A percentile compares a stretch with the other conserved stretches of the same genome.
phyloP scores from a whole-genome alignment of 2,797 vertebrate genomes.

The Gallinago stenura region DNA sequence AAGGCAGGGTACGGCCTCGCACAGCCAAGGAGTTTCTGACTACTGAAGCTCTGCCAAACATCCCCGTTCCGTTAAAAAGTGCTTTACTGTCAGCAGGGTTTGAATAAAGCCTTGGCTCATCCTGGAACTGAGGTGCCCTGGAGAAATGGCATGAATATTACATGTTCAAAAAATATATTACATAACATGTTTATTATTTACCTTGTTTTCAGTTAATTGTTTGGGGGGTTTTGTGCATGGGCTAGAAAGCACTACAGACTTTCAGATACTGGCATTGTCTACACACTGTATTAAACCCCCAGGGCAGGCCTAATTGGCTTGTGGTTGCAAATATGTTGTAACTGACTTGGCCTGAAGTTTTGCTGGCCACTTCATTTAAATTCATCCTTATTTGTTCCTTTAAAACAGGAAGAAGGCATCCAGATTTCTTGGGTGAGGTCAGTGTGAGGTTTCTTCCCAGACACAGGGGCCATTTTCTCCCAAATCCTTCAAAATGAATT shows the following conservation, averaged over 20 bases:
- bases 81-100: not conserved
- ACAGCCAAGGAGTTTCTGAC: not conserved
- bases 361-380: slow-evolving; percentile 2
- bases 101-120: not conserved
- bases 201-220: slow-evolving; percentile 6
- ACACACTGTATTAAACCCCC: not conserved
- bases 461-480: not conserved
- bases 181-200: slow-evolving; percentile 22
- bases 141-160: not conserved
- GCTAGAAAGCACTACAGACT: not conserved
- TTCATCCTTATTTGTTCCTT: not conserved
- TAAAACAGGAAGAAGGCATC: not conserved
- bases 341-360: slow-evolving; percentile 28
- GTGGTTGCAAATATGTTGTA: slow-evolving; percentile 38
- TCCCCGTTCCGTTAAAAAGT: not conserved
- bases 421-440: slow-evolving; percentile 1
- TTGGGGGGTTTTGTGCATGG: not conserved
- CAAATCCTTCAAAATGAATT: not conserved
- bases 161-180: not conserved
- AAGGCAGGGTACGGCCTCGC: not conserved
- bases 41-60: not conserved
- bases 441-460: slow-evolving; percentile 1
- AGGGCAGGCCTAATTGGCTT: slow-evolving; percentile 25
- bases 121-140: not conserved
- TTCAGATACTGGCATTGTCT: slow-evolving; percentile 4